Conservation (phyloP, 2,888 invertebrate genomes). For the Plemyria rubiginata region DNA sequence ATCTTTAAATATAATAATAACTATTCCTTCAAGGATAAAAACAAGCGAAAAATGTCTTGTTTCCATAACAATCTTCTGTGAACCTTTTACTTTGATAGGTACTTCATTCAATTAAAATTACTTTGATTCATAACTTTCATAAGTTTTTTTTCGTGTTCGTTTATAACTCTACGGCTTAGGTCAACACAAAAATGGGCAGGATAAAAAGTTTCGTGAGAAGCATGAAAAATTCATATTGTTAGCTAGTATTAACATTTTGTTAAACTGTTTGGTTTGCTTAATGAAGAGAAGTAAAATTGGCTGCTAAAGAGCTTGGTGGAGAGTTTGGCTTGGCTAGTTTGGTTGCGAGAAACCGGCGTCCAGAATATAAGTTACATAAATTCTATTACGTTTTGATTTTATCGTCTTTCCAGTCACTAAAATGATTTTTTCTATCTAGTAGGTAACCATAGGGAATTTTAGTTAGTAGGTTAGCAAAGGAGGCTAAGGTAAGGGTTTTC, state of each 20-base stretch:
- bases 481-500: not conserved
- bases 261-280: not conserved
- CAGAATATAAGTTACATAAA: too few relatives aligned
- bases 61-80: constrained; percentile 9
- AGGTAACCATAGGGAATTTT: too few relatives aligned
- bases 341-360: too few relatives aligned
- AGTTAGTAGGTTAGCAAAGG: not conserved
- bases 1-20: too few relatives aligned
- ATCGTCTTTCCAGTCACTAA: too few relatives aligned
- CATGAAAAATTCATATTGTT: constrained; percentile 27
- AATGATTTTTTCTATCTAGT: too few relatives aligned
- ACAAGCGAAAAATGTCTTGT: constrained; percentile 8
- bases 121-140: constrained; percentile 25
- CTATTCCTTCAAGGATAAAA: not conserved
- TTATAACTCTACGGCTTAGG: constrained; percentile 19
- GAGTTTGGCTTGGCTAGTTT: too few relatives aligned
- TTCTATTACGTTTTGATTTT: too few relatives aligned
- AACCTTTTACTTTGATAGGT: constrained; percentile 20
- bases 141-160: constrained; percentile 27
- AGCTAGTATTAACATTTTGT: not conserved
- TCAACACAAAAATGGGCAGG: constrained; percentile 24
- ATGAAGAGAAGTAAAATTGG: not conserved
- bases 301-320: not conserved
- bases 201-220: constrained; percentile 23
- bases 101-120: constrained; percentile 25